A percentile compares a stretch with the other conserved stretches of the same genome.
Conservation (phyloP, 1,140 invertebrate genomes). For the Scaptodrosophila lebanonensis region DNA sequence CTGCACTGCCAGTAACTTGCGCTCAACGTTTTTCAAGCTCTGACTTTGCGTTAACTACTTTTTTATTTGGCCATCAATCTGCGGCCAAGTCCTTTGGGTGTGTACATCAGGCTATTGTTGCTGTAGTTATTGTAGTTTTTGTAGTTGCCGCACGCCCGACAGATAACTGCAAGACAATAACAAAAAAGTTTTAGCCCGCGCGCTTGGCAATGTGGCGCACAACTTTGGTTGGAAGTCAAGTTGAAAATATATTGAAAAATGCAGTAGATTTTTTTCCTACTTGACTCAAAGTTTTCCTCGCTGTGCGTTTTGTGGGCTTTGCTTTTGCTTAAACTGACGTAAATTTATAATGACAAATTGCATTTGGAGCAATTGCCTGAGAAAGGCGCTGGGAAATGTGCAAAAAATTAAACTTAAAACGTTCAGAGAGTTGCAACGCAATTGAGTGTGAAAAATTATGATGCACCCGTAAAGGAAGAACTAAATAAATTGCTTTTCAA, state of each 20-base stretch:
- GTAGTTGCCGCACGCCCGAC: too few species aligned
- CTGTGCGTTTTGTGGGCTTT: constrained; percentile 23
- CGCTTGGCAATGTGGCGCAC: too few species aligned
- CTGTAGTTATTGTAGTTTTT: too few species aligned
- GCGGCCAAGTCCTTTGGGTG: constrained; percentile 36
- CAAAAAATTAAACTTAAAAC: constrained; percentile 31
- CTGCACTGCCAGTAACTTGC: constrained; percentile 12
- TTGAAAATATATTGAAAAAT: constrained; percentile 68
- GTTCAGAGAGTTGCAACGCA: constrained; percentile 31
- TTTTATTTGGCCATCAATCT: constrained; percentile 71
- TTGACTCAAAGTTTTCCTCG: constrained; percentile 14
- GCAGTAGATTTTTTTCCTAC: constrained; percentile 36
- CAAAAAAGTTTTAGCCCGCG: neutral
- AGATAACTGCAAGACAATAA: too few species aligned
- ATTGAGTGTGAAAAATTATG: constrained; percentile 73
- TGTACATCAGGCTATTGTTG: neutral
- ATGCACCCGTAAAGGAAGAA: constrained; percentile 23
- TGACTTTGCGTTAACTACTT: constrained; percentile 63
- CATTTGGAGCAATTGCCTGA: constrained; percentile 67
- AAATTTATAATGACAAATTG: constrained; percentile 75
- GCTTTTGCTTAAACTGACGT: constrained; percentile 71
- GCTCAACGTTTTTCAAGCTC: constrained; percentile 16
- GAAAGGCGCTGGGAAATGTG: too few species aligned
- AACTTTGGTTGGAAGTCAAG: constrained; percentile 49
- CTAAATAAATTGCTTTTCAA: too few species aligned